A percentile compares a stretch with the other conserved stretches of the same genome.
These are phyloP conservation scores for Gila robusta DNA, from an alignment of 2,797 vertebrate species.

Conservation along the genomic window DNA sequence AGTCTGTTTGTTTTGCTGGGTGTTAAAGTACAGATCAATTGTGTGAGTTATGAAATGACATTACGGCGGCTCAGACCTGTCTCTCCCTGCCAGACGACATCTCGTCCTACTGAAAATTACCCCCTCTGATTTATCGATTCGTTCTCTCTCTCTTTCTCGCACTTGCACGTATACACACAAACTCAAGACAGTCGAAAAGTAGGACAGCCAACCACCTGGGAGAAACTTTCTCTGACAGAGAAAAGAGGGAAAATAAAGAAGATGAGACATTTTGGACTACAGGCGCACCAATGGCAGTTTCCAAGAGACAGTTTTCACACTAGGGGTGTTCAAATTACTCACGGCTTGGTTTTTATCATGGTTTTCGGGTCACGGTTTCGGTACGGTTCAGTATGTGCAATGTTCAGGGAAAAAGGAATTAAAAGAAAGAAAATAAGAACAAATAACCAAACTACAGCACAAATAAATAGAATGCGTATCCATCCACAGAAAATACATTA, in stretches of 20 bases:
- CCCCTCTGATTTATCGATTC: conserved; percentile 60
- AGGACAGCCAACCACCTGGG: conserved; percentile 39
- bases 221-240: conserved; percentile 44
- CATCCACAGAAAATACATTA: too few species aligned
- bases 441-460: too few species aligned
- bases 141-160: conserved; percentile 14
- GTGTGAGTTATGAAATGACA: conserved; percentile 83
- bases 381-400: too few species aligned
- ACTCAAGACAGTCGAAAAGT: conserved; percentile 38
- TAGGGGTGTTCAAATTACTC: too few species aligned
- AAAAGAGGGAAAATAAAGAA: background rate
- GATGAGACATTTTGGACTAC: background rate
- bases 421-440: too few species aligned
- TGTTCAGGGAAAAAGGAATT: too few species aligned
- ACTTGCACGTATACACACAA: conserved; percentile 20
- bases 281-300: background rate
- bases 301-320: background rate
- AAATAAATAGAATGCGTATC: too few species aligned
- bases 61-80: conserved; percentile 67
- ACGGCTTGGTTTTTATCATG: too few species aligned
- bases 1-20: conserved; percentile 71
- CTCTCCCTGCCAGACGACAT: conserved; percentile 62
- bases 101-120: conserved; percentile 60
- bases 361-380: too few species aligned
- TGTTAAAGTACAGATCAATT: conserved; percentile 76